phyloP scores from a whole-genome alignment of 1,140 invertebrate species.

The Micrasema longulum region DNA sequence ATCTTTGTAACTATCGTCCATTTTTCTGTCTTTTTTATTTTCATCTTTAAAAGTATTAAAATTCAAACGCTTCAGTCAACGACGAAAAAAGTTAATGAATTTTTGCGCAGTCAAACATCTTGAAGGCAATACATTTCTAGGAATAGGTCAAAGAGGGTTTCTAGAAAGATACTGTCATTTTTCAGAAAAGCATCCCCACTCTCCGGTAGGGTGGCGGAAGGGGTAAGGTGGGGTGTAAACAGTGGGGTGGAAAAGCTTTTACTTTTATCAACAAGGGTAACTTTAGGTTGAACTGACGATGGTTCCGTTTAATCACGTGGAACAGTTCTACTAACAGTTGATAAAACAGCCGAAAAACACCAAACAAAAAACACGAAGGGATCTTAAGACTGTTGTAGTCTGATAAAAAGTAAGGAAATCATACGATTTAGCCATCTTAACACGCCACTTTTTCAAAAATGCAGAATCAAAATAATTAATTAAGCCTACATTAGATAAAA shows the following conservation, averaged over 20 bases:
- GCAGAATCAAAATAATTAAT: too few species aligned
- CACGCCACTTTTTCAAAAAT: too few species aligned
- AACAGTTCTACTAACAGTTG: neutral
- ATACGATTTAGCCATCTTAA: too few species aligned
- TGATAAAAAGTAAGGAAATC: too few species aligned
- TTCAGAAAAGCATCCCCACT: neutral
- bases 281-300: constrained; percentile 4
- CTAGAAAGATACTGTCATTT: neutral
- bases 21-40: too few species aligned
- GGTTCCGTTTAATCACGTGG: constrained; percentile 21
- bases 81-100: too few species aligned
- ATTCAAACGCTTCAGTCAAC: too few species aligned
- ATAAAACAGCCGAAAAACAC: neutral
- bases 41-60: too few species aligned
- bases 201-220: neutral
- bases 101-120: neutral
- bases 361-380: too few species aligned
- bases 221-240: neutral
- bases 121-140: constrained; percentile 13
- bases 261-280: constrained; percentile 31
- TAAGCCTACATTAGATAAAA: too few species aligned
- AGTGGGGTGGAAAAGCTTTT: constrained; percentile 15
- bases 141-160: neutral
- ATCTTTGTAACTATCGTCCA: too few species aligned
- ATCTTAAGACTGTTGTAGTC: too few species aligned